Conservation (phyloP, 2,888 invertebrate genomes). For the Pheosia tremula region DNA sequence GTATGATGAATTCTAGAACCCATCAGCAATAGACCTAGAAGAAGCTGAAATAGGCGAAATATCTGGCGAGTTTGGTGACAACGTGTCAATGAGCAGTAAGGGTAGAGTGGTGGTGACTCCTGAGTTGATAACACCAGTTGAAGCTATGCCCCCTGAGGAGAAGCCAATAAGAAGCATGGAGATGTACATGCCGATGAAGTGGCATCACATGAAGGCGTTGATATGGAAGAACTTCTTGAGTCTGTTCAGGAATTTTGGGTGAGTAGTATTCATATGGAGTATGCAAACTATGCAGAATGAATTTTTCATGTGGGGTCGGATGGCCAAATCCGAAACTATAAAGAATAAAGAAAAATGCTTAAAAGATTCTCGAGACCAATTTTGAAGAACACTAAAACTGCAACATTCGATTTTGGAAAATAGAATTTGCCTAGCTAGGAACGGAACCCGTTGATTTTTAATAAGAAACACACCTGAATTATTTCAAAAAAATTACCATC, state of each 20-base stretch:
- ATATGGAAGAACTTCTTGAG: slow-evolving; percentile 95
- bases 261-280: slow-evolving; percentile 41
- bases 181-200: slow-evolving; percentile 86
- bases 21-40: slow-evolving; percentile 86
- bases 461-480: no score
- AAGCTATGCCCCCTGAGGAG: slow-evolving; percentile 89
- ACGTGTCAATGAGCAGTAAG: slow-evolving; percentile 90
- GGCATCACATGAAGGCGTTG: slow-evolving; percentile 90
- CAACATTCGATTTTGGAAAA: no score
- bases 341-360: no score
- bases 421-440: no score
- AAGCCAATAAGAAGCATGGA: slow-evolving; percentile 83
- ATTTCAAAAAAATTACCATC: no score
- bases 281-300: no score
- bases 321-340: no score
- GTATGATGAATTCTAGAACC: slow-evolving; percentile 70
- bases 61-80: slow-evolving; percentile 94
- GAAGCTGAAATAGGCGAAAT: slow-evolving; percentile 90
- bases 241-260: slow-evolving; percentile 94
- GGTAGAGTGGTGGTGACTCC: slow-evolving; percentile 87
- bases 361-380: no score
- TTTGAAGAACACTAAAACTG: no score
- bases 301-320: no score
- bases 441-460: no score
- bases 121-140: slow-evolving; percentile 71